These are phyloP conservation scores for Catotricha subobsoleta DNA, from an alignment of 2,888 invertebrate species.

Conservation along the genomic window DNA sequence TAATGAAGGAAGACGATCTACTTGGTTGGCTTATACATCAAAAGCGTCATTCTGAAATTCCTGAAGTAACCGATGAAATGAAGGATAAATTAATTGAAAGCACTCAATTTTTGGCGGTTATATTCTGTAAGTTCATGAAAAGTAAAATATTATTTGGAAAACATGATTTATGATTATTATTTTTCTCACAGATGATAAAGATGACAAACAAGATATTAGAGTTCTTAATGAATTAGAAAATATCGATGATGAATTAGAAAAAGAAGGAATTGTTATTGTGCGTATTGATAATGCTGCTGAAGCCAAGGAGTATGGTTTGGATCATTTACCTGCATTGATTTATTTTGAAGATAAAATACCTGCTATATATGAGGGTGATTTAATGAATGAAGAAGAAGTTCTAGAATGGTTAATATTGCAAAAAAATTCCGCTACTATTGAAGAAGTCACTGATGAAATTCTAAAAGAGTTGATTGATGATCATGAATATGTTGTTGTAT, in stretches of 20 bases:
- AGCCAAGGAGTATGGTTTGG: conserved; percentile 79
- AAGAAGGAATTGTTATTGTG: conserved; percentile 77
- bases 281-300: conserved; percentile 78
- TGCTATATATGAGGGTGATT: conserved; percentile 76
- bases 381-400: conserved; percentile 82
- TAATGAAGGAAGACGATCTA: conserved; percentile 77
- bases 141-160: too few species aligned
- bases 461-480: conserved; percentile 67
- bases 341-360: conserved; percentile 87
- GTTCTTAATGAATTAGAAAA: conserved; percentile 79
- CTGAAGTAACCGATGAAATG: conserved; percentile 85
- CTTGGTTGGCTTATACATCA: conserved; percentile 83
- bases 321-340: conserved; percentile 58
- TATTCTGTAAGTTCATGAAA: conserved; percentile 61
- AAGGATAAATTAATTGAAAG: conserved; percentile 74
- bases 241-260: conserved; percentile 79
- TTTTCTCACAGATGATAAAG: conserved; percentile 53
- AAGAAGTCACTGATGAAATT: conserved; percentile 87
- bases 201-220: conserved; percentile 74
- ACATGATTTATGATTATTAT: neutral
- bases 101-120: conserved; percentile 65
- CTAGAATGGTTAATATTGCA: conserved; percentile 70
- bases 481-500: conserved; percentile 86
- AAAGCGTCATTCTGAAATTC: conserved; percentile 77
- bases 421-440: conserved; percentile 78